Evolutionary conservation across 2,797 vertebrate genomes (phyloP).

Genomic region (Galago senegalensis): DNA sequence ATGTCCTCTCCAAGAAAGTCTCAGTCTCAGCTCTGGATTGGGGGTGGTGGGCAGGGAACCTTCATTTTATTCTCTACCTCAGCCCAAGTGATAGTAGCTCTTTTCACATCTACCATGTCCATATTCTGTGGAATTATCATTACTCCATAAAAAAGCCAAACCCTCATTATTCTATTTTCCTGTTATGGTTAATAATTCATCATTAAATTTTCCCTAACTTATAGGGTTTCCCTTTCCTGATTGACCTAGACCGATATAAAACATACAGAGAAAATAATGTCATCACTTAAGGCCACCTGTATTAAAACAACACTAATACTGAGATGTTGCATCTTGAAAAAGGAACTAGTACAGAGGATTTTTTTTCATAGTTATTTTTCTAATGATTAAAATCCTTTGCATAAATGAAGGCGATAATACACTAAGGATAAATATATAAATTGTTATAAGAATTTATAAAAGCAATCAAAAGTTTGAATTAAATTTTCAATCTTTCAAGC

Average conservation of each 20-base stretch:
- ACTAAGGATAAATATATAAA: background rate
- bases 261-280: background rate
- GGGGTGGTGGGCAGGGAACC: fast-evolving
- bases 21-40: background rate
- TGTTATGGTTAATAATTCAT: background rate
- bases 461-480: background rate
- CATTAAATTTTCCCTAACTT: background rate
- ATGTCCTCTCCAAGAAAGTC: background rate
- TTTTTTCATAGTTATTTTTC: background rate
- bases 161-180: background rate
- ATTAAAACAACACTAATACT: background rate
- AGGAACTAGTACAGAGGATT: background rate
- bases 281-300: background rate
- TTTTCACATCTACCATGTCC: background rate
- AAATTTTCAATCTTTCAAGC: background rate
- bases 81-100: background rate
- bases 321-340: background rate
- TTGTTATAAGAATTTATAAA: background rate
- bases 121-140: background rate
- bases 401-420: background rate
- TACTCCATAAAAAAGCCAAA: background rate
- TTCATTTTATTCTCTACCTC: background rate
- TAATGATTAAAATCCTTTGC: background rate
- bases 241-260: background rate
- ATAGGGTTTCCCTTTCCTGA: background rate